Percentiles rank a stretch among this genome's conserved stretches.
phyloP scores from a whole-genome alignment of 2,113 vertebrate genomes.

The Silurus meridionalis region DNA sequence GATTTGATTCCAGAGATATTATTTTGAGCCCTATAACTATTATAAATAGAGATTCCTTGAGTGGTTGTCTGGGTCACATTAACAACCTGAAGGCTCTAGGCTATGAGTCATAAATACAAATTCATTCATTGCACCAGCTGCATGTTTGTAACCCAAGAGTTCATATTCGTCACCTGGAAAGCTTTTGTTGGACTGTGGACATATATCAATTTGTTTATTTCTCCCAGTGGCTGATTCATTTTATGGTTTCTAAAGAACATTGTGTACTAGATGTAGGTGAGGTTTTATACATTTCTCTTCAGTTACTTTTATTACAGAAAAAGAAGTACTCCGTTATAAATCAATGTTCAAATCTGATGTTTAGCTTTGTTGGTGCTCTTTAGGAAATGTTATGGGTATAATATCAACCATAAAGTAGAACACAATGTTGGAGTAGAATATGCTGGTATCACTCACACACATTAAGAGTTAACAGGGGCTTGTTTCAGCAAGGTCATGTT shows the following conservation, averaged over 20 bases:
- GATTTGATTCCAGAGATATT: background rate
- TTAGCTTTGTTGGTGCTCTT: background rate
- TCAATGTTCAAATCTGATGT: background rate
- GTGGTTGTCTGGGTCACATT: background rate
- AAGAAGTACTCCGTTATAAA: background rate
- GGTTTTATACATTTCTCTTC: background rate
- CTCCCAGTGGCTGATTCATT: background rate
- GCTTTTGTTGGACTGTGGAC: background rate
- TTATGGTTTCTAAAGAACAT: background rate
- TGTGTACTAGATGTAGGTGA: background rate
- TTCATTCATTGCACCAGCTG: conserved; percentile 27
- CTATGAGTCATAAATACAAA: conserved; percentile 39
- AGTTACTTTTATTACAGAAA: background rate
- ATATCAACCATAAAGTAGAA: background rate
- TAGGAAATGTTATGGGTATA: background rate
- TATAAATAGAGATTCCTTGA: conserved; percentile 31
- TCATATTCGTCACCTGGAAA: conserved; percentile 2
- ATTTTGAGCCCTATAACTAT: background rate
- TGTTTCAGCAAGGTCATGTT: conserved; percentile 32
- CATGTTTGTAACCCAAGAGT: conserved; percentile 13
- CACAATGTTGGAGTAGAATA: background rate
- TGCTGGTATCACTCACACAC: conserved; percentile 23
- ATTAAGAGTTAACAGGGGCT: background rate
- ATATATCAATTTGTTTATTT: conserved; percentile 3
- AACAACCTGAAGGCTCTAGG: background rate